phyloP scores from a whole-genome alignment of 2,888 invertebrate species.

The Lycia hirtaria region DNA sequence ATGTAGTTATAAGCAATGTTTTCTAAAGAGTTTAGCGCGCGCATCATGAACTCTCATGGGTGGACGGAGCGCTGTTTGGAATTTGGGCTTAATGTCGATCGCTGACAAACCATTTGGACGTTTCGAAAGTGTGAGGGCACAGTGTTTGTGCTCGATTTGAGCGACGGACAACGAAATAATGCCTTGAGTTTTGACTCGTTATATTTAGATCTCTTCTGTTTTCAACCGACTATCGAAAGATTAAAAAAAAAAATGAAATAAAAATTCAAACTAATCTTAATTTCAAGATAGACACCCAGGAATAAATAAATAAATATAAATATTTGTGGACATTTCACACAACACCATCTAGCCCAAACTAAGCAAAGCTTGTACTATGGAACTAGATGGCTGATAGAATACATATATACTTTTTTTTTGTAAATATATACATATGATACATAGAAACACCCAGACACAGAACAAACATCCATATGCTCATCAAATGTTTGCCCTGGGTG shows the following conservation, averaged over 20 bases:
- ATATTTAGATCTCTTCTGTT: neutral
- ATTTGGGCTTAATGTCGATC: slow-evolving; percentile 64
- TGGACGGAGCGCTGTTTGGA: slow-evolving; percentile 66
- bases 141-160: slow-evolving; percentile 45
- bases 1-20: slow-evolving; percentile 80
- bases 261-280: no score
- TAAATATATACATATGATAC: no score
- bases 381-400: no score
- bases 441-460: no score
- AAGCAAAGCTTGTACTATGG: no score
- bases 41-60: slow-evolving; percentile 76
- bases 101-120: slow-evolving; percentile 63
- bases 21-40: slow-evolving; percentile 76
- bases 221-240: neutral
- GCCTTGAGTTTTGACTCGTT: slow-evolving; percentile 1
- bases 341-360: no score
- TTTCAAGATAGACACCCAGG: no score
- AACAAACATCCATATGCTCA: no score
- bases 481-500: no score
- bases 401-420: no score
- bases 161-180: slow-evolving; percentile 24
- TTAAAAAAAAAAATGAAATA: neutral
- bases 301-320: no score
- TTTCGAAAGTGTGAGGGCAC: slow-evolving; percentile 65
- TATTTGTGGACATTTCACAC: no score